Conservation (phyloP, 2,113 vertebrate species). For the Python bivittatus region DNA sequence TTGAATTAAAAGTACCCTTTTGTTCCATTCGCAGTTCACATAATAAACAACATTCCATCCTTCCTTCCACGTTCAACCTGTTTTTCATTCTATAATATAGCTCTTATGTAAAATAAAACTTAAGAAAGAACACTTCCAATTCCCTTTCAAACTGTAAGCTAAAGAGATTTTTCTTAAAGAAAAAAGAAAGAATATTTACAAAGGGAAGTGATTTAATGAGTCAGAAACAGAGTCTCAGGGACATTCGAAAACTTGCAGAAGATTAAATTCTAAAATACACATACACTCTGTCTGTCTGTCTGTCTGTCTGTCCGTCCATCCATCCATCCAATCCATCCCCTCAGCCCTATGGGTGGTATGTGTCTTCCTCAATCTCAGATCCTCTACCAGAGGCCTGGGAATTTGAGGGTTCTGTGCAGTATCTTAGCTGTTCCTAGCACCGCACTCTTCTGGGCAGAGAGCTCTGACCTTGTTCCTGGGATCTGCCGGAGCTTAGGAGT, state of each 20-base stretch:
- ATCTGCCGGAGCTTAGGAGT: too few relatives aligned
- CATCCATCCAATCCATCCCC: too few relatives aligned
- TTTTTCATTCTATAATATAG: slow-evolving; percentile 56
- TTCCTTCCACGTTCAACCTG: slow-evolving; percentile 7
- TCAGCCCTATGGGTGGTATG: too few relatives aligned
- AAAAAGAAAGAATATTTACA: slow-evolving; percentile 32
- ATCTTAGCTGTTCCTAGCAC: too few relatives aligned
- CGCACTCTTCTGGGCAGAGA: too few relatives aligned
- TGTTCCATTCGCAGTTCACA: slow-evolving; percentile 56
- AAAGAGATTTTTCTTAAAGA: slow-evolving; percentile 51
- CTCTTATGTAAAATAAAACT: slow-evolving; percentile 59
- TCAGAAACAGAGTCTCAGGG: slow-evolving; percentile 20
- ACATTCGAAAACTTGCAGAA: slow-evolving; percentile 34
- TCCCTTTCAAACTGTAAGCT: slow-evolving; percentile 57
- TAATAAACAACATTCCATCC: slow-evolving; percentile 51
- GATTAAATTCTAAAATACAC: slow-evolving; percentile 47
- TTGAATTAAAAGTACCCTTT: slow-evolving; percentile 64
- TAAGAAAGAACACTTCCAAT: slow-evolving; percentile 60
- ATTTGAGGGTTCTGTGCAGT: too few relatives aligned
- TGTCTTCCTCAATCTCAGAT: too few relatives aligned
- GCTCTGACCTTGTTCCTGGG: too few relatives aligned
- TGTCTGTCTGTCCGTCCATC: too few relatives aligned
- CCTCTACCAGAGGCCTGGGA: too few relatives aligned
- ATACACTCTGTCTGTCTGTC: not conserved
- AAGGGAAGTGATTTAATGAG: slow-evolving; percentile 34